Evolutionary conservation across 2,113 vertebrate species (phyloP).

Genomic region (Salvelinus namaycush): DNA sequence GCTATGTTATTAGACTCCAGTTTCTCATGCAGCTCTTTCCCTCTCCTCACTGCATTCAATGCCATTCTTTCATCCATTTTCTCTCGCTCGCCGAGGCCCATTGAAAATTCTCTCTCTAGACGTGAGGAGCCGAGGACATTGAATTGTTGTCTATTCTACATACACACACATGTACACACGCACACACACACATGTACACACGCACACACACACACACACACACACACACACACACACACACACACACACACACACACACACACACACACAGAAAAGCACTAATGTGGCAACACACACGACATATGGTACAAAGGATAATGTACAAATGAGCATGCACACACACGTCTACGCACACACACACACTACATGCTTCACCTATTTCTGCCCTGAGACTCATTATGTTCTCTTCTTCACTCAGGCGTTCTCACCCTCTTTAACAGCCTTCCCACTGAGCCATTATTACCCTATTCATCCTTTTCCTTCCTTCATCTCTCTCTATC

Average conservation of each 20-base stretch:
- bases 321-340: constrained; percentile 9
- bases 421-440: constrained; percentile 57
- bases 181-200: too few species aligned
- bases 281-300: constrained; percentile 9
- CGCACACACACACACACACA: too few species aligned
- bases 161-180: too few species aligned
- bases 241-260: neutral
- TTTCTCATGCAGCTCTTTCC: constrained; percentile 33
- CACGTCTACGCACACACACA: neutral
- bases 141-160: neutral
- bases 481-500: constrained; percentile 24
- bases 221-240: too few species aligned
- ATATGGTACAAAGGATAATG: constrained; percentile 20
- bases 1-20: constrained; percentile 26
- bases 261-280: too few species aligned
- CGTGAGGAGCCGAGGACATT: neutral
- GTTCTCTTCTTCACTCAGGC: constrained; percentile 70
- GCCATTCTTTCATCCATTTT: constrained; percentile 1
- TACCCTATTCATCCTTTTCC: constrained; percentile 66
- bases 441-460: constrained; percentile 73
- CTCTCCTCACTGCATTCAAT: constrained; percentile 1
- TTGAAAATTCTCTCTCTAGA: constrained; percentile 1
- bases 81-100: constrained; percentile 14
- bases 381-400: constrained; percentile 74
- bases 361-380: constrained; percentile 17